These are phyloP conservation scores for Euplexia lucipara DNA, from an alignment of 2,888 invertebrate genomes.

Conservation along the genomic window DNA sequence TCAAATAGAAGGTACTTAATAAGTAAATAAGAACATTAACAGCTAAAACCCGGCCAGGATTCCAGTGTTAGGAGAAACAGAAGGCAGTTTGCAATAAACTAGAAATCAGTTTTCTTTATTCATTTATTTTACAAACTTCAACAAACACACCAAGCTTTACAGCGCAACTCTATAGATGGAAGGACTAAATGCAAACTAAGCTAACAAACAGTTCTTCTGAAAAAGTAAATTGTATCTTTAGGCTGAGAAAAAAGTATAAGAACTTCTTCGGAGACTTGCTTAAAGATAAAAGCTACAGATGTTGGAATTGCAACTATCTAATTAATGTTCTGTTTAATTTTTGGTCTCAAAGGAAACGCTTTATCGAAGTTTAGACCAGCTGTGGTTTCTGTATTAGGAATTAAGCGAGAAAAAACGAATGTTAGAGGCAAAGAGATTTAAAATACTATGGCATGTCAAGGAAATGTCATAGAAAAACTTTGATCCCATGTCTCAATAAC, in stretches of 20 bases:
- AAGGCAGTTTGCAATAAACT: conserved; percentile 4
- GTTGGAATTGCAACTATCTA: conserved; percentile 12
- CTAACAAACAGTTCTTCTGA: conserved; percentile 11
- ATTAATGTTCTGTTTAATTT: conserved; percentile 35
- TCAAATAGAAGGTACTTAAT: too few relatives aligned
- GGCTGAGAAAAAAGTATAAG: neutral
- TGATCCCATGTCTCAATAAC: too few relatives aligned
- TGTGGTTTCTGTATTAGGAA: neutral
- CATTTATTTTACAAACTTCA: too few relatives aligned
- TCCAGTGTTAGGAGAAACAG: conserved; percentile 9
- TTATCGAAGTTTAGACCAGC: neutral
- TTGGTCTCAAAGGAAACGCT: neutral
- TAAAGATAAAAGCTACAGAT: conserved; percentile 11
- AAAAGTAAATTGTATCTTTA: conserved; percentile 10
- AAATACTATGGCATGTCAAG: too few relatives aligned
- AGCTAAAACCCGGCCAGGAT: neutral
- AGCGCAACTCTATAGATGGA: conserved; percentile 1
- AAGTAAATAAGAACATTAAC: neutral
- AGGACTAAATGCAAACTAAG: conserved; percentile 21
- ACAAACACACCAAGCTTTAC: too few relatives aligned
- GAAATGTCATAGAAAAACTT: too few relatives aligned
- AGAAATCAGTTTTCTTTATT: conserved; percentile 10
- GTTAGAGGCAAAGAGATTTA: too few relatives aligned
- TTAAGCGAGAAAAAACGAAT: neutral
- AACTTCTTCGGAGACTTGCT: conserved; percentile 19